phyloP scores from a whole-genome alignment of 2,113 vertebrate genomes.

The Chloropsis hardwickii region DNA sequence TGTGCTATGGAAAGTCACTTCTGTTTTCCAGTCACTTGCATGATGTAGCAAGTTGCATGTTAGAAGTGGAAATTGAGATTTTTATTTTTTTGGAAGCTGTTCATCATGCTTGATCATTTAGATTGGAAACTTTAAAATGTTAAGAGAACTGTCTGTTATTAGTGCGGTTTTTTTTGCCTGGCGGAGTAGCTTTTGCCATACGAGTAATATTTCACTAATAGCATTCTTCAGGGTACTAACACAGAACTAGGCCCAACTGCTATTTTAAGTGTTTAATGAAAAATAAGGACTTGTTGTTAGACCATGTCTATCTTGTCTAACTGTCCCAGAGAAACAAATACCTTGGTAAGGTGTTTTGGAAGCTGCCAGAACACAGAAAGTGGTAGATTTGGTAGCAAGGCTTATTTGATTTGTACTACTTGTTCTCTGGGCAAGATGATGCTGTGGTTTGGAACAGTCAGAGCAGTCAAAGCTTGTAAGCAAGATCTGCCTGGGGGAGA shows the following conservation, averaged over 20 bases:
- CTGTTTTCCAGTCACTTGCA: neutral
- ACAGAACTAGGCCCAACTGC: neutral
- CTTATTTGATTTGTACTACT: neutral
- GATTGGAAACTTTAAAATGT: neutral
- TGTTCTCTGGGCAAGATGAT: neutral
- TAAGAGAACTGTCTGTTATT: neutral
- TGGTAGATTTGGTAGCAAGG: neutral
- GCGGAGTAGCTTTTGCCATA: neutral
- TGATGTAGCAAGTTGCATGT: neutral
- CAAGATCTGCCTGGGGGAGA: neutral
- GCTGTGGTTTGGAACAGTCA: neutral
- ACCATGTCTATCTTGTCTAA: neutral
- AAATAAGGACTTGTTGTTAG: neutral
- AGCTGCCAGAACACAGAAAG: neutral
- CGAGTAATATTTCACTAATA: neutral
- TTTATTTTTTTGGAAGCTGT: neutral
- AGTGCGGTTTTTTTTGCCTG: neutral
- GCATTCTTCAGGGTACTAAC: neutral
- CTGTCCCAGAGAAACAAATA: neutral
- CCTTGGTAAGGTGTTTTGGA: neutral
- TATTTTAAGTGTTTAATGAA: neutral
- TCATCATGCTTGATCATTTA: neutral
- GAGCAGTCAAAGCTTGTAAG: neutral
- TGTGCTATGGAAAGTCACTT: neutral
- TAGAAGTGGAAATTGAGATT: neutral